Evolutionary conservation across 2,888 invertebrate genomes (phyloP).

Genomic region (Gastracanthus pulcherrimus): DNA sequence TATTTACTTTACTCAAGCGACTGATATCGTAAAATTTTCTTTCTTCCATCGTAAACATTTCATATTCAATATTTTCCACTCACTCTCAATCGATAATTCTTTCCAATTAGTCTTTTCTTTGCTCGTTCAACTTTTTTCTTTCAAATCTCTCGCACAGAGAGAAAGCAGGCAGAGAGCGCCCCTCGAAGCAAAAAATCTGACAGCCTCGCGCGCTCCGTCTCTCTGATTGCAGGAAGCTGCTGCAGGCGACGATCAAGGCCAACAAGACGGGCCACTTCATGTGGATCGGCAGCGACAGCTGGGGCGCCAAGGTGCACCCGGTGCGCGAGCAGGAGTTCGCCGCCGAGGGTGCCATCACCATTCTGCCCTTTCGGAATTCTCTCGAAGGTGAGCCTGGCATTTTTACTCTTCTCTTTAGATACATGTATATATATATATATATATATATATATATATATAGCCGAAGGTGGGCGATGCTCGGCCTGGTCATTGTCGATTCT

Average conservation of each 20-base stretch:
- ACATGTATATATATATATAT: neutral
- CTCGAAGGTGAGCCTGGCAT: conserved; percentile 76
- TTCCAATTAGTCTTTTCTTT: no score
- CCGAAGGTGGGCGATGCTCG: neutral
- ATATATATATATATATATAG: neutral
- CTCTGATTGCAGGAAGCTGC: conserved; percentile 78
- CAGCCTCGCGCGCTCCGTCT: no score
- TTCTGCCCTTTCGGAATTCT: conserved; percentile 81
- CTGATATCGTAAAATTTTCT: no score
- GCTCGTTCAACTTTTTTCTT: no score
- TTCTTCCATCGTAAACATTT: no score
- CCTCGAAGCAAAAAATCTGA: no score
- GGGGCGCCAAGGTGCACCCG: conserved; percentile 84
- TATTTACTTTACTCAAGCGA: no score
- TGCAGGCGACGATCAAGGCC: conserved; percentile 81
- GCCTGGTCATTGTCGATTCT: neutral
- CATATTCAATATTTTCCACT: no score
- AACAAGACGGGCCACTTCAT: conserved; percentile 82
- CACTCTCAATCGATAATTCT: no score
- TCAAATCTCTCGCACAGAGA: neutral
- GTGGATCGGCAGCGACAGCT: conserved; percentile 86
- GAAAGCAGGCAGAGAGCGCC: no score
- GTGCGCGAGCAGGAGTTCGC: conserved; percentile 81
- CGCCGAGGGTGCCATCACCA: conserved; percentile 83
- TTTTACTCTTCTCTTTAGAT: neutral